Percentiles rank a stretch among this genome's conserved stretches.
phyloP scores from a whole-genome alignment of 2,797 vertebrate genomes.

The Chromis chromis region DNA sequence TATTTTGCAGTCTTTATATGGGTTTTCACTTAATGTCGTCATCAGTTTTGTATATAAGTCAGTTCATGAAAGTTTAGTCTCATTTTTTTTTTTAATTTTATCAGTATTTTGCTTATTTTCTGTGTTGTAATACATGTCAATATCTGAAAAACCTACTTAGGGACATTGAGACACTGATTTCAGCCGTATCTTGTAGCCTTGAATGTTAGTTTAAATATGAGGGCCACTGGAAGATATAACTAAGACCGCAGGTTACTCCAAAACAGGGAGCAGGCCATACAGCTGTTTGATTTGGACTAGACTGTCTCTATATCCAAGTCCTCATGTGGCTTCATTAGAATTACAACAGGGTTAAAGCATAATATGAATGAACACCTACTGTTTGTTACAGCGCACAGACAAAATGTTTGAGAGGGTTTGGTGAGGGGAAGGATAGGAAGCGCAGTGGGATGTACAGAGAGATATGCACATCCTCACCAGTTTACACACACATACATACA shows the following conservation, averaged over 20 bases:
- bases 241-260: slow-evolving; percentile 15
- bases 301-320: slow-evolving; percentile 24
- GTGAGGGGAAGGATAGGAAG: slow-evolving; percentile 38
- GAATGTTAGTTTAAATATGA: slow-evolving; percentile 5
- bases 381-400: slow-evolving; percentile 40
- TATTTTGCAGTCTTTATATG: neutral
- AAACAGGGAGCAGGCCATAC: slow-evolving; percentile 16
- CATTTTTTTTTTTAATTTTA: too few relatives aligned
- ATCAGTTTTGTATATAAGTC: neutral
- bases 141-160: neutral
- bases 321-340: slow-evolving; percentile 33
- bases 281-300: slow-evolving; percentile 38
- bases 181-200: neutral
- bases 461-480: slow-evolving; percentile 26
- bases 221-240: slow-evolving; percentile 6
- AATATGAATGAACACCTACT: slow-evolving; percentile 44
- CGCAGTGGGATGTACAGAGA: slow-evolving; percentile 28
- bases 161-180: neutral
- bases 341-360: slow-evolving; percentile 30
- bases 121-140: neutral
- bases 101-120: too few relatives aligned
- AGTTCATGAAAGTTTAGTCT: too few relatives aligned
- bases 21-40: neutral
- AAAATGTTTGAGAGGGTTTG: neutral
- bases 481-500: slow-evolving; percentile 28